Evolutionary conservation across 2,113 vertebrate species (phyloP).

Genomic region (Clarias gariepinus): DNA sequence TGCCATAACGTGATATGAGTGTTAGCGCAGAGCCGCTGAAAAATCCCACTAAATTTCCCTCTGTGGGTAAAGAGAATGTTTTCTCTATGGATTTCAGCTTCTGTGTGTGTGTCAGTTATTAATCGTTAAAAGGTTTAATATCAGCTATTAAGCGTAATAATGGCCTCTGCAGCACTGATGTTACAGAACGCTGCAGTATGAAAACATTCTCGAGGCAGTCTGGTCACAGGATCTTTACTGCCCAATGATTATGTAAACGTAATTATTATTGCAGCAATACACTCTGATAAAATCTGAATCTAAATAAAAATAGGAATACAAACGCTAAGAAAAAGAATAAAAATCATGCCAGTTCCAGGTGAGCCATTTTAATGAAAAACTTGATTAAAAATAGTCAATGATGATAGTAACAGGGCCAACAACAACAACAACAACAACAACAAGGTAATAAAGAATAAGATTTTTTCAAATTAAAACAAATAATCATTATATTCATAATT

Average conservation of each 20-base stretch:
- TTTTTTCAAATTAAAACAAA: too few species aligned
- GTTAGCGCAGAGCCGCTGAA: neutral
- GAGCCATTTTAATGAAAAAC: too few species aligned
- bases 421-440: too few species aligned
- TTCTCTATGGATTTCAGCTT: neutral
- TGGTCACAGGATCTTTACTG: neutral
- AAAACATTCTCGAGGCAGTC: neutral
- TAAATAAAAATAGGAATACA: too few species aligned
- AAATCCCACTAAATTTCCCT: neutral
- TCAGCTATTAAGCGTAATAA: neutral
- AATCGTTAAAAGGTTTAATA: neutral
- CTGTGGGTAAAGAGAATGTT: neutral
- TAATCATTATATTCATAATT: too few species aligned
- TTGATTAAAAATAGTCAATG: too few species aligned
- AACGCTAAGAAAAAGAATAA: too few species aligned
- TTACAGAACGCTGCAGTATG: neutral
- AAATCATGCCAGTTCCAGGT: too few species aligned
- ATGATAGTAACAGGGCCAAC: too few species aligned
- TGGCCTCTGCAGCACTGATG: neutral
- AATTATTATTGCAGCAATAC: neutral
- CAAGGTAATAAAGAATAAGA: too few species aligned
- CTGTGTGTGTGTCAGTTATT: neutral
- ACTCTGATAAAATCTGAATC: neutral
- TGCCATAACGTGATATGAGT: conserved; percentile 11
- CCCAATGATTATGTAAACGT: neutral